Evolutionary conservation across 2,113 vertebrate species (phyloP).

Genomic region (Festucalex cinctus): DNA sequence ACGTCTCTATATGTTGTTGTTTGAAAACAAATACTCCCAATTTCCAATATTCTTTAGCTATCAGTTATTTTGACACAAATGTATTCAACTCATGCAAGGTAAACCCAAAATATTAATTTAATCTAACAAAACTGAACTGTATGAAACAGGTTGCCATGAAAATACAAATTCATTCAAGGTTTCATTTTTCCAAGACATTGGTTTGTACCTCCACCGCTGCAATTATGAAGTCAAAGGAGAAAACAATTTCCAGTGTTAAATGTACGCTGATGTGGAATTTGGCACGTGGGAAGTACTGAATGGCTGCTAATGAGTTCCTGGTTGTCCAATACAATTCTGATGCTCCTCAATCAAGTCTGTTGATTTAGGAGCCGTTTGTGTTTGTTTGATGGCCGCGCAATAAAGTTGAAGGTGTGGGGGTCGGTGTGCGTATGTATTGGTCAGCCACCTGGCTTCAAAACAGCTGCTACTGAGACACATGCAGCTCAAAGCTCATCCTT

Average conservation of each 20-base stretch:
- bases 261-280: neutral
- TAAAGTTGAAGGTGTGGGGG: constrained; percentile 55
- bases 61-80: neutral
- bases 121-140: neutral
- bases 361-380: constrained; percentile 65
- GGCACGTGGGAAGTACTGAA: constrained; percentile 4
- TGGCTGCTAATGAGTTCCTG: constrained; percentile 53
- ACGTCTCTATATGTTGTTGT: too few species aligned
- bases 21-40: too few species aligned
- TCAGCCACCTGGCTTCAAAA: constrained; percentile 58
- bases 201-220: neutral
- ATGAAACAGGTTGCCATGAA: neutral
- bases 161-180: neutral
- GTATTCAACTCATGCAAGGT: neutral
- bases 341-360: constrained; percentile 49
- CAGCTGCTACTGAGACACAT: constrained; percentile 63
- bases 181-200: neutral
- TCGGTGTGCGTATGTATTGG: constrained; percentile 24
- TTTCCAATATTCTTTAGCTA: neutral
- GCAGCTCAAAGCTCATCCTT: constrained; percentile 39
- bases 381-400: constrained; percentile 61
- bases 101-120: neutral
- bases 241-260: neutral
- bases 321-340: constrained; percentile 45
- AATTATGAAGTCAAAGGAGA: neutral